Conservation (phyloP, 2,888 invertebrate species). For the Morpho achilles region DNA sequence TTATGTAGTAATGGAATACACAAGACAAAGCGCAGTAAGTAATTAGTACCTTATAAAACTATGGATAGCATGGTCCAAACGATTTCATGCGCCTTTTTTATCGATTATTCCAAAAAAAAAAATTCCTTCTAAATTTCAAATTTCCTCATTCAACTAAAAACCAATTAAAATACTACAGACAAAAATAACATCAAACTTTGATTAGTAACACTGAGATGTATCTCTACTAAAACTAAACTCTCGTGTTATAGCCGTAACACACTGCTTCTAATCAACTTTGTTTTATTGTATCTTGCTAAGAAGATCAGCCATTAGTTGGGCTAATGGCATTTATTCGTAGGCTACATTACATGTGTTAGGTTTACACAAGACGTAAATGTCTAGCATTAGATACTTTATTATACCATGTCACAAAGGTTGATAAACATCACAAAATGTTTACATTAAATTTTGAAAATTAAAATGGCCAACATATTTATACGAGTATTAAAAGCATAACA, state of each 20-base stretch:
- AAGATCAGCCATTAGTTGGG: slow-evolving; percentile 40
- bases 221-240: slow-evolving; percentile 37
- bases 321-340: slow-evolving; percentile 53
- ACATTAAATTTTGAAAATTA: too few species aligned
- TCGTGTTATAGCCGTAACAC: slow-evolving; percentile 40
- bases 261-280: slow-evolving; percentile 52
- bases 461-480: too few species aligned
- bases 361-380: slow-evolving; percentile 8
- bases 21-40: too few species aligned
- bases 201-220: slow-evolving; percentile 29
- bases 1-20: too few species aligned
- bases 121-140: not conserved
- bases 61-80: too few species aligned
- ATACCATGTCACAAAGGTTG: not conserved
- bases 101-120: not conserved
- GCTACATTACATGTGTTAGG: slow-evolving; percentile 23
- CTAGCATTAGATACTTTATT: not conserved
- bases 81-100: too few species aligned
- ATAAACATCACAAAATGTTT: too few species aligned
- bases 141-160: slow-evolving; percentile 3
- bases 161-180: slow-evolving; percentile 6
- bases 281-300: slow-evolving; percentile 47
- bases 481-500: too few species aligned
- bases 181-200: slow-evolving; percentile 18
- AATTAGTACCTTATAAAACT: too few species aligned